Evolutionary conservation across 2,888 invertebrate species (phyloP), one percentile per base, ranked within the genome.

Genomic region (Dicyrtomina minuta): DNA sequence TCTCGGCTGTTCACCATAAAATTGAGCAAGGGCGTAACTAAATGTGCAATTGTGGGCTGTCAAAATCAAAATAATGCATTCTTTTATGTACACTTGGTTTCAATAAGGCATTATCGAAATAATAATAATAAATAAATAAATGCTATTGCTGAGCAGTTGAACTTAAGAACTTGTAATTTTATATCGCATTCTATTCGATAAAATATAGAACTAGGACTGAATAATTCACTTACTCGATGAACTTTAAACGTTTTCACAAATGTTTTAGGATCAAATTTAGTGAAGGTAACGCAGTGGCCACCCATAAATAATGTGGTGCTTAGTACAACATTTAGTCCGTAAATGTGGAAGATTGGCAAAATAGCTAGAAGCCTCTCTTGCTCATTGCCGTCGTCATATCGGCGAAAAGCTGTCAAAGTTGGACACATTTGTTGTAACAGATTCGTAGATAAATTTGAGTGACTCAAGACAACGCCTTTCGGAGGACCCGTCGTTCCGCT

Each of bases 11-110:
- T 87, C 0, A 89, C 88, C 69, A 93, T 81, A 81, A 91, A 91
- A 1, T 90, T 84, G 20, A 91, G 82, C 8, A 93, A 83, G 0
- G 92, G 91, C 0, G 93, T 92, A 1, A 92, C 92, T 2, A 90
- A 86, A 62, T 75, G 77, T 58, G 73, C 46, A 10, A 64, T 41
- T 24, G 77, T 75, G 0, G 75, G 75, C 71, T 73, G 43, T 3
- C 26, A 49, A 58, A 41, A 43, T 27, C 13, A 4, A 5, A 46
- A n/a, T n/a, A n/a, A n/a, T n/a, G n/a, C n/a, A n/a, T n/a, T n/a
- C n/a, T n/a, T n/a, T n/a, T n/a, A n/a, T n/a, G n/a, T n/a, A n/a
- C n/a, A n/a, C n/a, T 8, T 5, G 46, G n/a, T 8, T 46, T 46
- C 46, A 51, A n/a, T 3, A 17, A 51, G 20, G 20, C 1, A 10